Conservation (phyloP, 2,888 invertebrate species). For the Artemia sinica region DNA sequence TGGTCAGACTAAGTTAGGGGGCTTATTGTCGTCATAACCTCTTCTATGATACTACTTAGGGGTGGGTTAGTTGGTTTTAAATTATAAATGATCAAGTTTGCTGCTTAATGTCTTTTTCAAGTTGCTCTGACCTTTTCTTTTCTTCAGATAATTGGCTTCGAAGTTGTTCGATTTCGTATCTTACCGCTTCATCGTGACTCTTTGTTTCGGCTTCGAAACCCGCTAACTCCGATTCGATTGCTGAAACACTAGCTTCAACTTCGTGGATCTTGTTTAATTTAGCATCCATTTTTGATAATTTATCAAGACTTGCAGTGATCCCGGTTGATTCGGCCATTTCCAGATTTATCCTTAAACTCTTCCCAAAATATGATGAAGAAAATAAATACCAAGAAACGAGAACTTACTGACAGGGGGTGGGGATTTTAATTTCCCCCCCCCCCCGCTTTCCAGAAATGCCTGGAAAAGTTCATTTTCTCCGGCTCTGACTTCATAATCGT, state of each 20-base stretch:
- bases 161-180: too few species aligned
- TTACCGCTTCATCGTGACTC: too few species aligned
- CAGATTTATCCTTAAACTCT: conserved; percentile 5
- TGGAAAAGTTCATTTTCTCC: background rate
- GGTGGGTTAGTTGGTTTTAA: conserved; percentile 9
- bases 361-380: background rate
- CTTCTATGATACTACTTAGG: conserved; percentile 1
- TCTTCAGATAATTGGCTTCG: too few species aligned
- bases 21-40: conserved; percentile 12
- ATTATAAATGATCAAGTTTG: conserved; percentile 12
- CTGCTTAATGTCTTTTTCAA: too few species aligned
- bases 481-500: too few species aligned
- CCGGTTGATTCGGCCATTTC: too few species aligned
- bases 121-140: too few species aligned
- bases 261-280: conserved; percentile 6
- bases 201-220: too few species aligned
- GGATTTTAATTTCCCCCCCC: background rate
- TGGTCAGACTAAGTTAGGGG: conserved; percentile 12
- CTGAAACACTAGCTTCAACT: background rate
- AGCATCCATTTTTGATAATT: too few species aligned
- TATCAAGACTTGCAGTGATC: too few species aligned
- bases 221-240: conserved; percentile 8
- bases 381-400: conserved; percentile 9
- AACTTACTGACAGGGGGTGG: conserved; percentile 12
- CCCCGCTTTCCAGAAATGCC: conserved; percentile 9